Base-by-base conservation (phyloP, 2,888 invertebrate species). In the Ennomos erosarius region DNA sequence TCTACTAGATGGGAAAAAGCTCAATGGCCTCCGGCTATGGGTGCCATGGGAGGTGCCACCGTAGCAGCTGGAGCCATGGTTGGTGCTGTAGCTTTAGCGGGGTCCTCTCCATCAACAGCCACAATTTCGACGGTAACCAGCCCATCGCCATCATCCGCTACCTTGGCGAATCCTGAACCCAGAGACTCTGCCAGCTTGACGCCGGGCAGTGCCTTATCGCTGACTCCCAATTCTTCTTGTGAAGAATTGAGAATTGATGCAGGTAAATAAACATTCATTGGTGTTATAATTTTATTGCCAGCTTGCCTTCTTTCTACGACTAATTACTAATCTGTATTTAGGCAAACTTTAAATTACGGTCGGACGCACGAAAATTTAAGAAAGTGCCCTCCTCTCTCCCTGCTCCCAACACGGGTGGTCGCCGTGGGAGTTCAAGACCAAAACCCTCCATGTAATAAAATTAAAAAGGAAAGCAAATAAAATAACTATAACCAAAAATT, bases 1-100 rank as follows among this genome's bases (percentile, higher is more conserved):
- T 12, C 9, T 40, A 26, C 11, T 74, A 96, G 96, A 71, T 97
- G 97, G 97, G 97, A 97, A 78, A 95, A 95, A 70, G 96, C 96
- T 0, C 94, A 94, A 72, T 90, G 90, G 85, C 84, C 87, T 0
- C 79, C 87, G 5, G 76, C 83, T 0, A 45, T 59, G 48, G 53
- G 53, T 10, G 86, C 88, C 1, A 86, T 89, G 61, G 90, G 85
- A 0, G 93, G 93, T 0, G 90, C 89, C 0, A 88, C 90, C 0
- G 90, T 91, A 0, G 88, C 87, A 3, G 88, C 88, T 0, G 90
- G 90, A 0, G 88, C 88, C 0, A 81, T 89, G 85, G 86, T 88
- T 0, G 85, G 90, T 0, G 81, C 93, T 74, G 81, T 92, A 71
- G 85, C 95, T 76, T 71, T 93, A 55, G 86, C 93, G 36, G 88